Base-by-base conservation (phyloP, 2,113 vertebrate genomes). In the Peromyscus leucopus region DNA sequence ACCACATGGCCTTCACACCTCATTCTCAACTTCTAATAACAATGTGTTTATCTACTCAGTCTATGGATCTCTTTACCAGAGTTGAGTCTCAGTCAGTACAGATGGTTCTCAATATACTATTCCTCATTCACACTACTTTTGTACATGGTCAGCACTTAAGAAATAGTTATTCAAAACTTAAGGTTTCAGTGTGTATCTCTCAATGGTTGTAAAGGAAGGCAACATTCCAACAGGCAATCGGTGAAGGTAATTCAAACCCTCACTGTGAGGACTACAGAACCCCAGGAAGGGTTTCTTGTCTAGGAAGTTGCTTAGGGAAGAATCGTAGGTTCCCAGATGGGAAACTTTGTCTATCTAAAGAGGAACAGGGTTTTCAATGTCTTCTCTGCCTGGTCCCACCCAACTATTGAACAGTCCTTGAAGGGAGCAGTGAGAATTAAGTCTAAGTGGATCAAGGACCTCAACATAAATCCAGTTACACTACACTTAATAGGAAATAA, bases 161-260 rank as follows among this genome's bases (percentile, higher is more conserved):
- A 84, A 55, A 46, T 46, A 61, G 7, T 61, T 65, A 39, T 61
- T 9, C 12, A 46, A 87, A 65, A 63, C 69, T 31, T 71, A 36
- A 82, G n/a, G 51, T 33, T 84, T 46, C 39, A 51, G 24, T 28
- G 1, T 74, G 4, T 1, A 16, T 89, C 78, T 80, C 17, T 59
- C 5, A 33, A 2, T 55, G 11, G 0, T 33, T 42, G 15, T n/a
- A 17, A n/a, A 0, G 0, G 5, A 95, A 84, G 1, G 6, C n/a
- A 1, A 19, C 31, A 61, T 69, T 71, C 82, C 46, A 74, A 15
- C 15, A 88, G 55, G 65, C 33, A 1, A 1, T 84, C 5, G 39
- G 1, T 75, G 89, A 39, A 48, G 91, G 80, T 22, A 33, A 1
- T 31, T 5, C 2, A 51, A 4, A 65, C 2, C 7, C 7, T 65